Conservation (phyloP, 2,797 vertebrate genomes). For the Oryzias sinensis region DNA sequence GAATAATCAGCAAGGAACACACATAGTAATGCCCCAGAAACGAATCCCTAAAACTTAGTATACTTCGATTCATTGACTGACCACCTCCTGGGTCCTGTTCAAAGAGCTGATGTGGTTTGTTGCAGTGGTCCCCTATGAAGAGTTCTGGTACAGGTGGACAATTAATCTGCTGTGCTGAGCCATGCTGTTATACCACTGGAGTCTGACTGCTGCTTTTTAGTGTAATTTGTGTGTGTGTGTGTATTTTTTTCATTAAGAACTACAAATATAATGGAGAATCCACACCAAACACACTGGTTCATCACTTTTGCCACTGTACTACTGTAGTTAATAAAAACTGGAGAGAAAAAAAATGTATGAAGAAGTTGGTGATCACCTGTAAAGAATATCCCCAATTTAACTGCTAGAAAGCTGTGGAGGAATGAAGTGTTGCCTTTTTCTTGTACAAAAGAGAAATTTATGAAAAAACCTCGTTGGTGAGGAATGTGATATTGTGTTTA, state of each 20-base stretch:
- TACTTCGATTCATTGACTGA: conserved; percentile 29
- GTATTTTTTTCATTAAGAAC: conserved; percentile 80
- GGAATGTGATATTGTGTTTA: conserved; percentile 97
- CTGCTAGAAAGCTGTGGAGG: conserved; percentile 89
- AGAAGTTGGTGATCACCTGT: conserved; percentile 86
- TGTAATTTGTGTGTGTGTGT: conserved; percentile 72
- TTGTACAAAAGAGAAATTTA: conserved; percentile 99
- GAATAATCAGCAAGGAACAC: conserved; percentile 36
- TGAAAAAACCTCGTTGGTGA: conserved; percentile 90
- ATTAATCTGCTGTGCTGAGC: conserved; percentile 96
- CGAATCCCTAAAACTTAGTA: conserved; percentile 37
- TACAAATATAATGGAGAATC: conserved; percentile 70
- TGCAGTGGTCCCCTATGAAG: conserved; percentile 48
- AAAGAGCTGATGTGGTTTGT: conserved; percentile 46
- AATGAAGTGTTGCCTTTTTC: conserved; percentile 97
- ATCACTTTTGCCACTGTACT: conserved; percentile 94
- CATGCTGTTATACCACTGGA: conserved; percentile 89
- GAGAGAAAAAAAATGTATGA: conserved; percentile 47
- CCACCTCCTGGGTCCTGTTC: conserved; percentile 47
- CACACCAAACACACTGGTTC: conserved; percentile 84
- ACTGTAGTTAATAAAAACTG: conserved; percentile 86
- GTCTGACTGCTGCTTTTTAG: conserved; percentile 88
- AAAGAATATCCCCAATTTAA: conserved; percentile 91
- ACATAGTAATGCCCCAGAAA: conserved; percentile 45
- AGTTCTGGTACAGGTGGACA: conserved; percentile 61